phyloP scores from a whole-genome alignment of 2,113 vertebrate species.

The Pygoscelis adeliae region DNA sequence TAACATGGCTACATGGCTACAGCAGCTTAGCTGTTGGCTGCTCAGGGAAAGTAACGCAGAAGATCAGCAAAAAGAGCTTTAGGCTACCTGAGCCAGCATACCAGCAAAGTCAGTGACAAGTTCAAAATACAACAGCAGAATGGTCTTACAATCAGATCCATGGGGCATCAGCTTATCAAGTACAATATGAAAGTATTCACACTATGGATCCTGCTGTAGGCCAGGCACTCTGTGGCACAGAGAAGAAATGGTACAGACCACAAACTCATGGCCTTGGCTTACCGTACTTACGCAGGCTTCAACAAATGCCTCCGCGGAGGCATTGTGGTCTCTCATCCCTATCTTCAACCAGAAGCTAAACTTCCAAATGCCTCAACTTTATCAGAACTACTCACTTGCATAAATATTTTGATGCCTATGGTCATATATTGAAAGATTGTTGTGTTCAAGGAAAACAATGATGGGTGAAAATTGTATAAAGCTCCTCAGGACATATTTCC shows the following conservation, averaged over 20 bases:
- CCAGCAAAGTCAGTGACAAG: not conserved
- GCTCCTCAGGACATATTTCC: not conserved
- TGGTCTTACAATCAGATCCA: not conserved
- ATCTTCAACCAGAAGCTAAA: not conserved
- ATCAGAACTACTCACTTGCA: not conserved
- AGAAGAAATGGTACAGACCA: not conserved
- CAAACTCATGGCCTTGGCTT: not conserved
- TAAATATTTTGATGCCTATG: not conserved
- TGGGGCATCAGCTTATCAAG: rapidly evolving
- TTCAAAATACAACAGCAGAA: not conserved
- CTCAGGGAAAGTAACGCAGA: not conserved
- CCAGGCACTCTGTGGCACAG: not conserved
- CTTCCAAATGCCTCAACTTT: not conserved
- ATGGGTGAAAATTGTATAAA: not conserved
- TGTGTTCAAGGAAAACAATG: not conserved
- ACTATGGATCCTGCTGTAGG: not conserved
- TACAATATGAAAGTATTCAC: not conserved
- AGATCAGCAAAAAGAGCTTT: not conserved
- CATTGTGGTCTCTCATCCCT: not conserved
- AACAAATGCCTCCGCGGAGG: not conserved
- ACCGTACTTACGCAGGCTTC: not conserved
- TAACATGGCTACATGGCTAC: not conserved
- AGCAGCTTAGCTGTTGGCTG: not conserved
- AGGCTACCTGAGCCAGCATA: rapidly evolving
- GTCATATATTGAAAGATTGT: not conserved